phyloP scores from a whole-genome alignment of 2,797 vertebrate species.

The Nyctalus aviator region DNA sequence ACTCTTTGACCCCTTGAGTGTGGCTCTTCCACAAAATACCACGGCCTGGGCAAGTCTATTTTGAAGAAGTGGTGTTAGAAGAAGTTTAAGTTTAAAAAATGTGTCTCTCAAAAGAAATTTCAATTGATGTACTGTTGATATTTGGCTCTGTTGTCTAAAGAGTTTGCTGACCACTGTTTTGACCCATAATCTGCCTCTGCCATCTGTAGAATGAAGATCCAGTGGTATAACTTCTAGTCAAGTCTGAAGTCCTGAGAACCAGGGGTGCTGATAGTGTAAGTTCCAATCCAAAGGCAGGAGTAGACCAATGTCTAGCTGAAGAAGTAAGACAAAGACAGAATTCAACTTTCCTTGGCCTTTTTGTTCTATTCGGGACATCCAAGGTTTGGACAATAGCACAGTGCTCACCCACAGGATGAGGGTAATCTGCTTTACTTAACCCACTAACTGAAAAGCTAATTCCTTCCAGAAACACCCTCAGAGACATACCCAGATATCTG shows the following conservation, averaged over 20 bases:
- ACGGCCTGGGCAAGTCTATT: too few species aligned
- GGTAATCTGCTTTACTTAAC: neutral
- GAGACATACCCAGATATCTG: neutral
- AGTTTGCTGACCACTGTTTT: too few species aligned
- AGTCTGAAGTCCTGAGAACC: neutral
- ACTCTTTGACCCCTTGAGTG: too few species aligned
- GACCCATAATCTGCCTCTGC: neutral
- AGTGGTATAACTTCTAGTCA: too few species aligned
- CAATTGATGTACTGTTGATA: too few species aligned
- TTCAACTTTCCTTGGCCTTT: neutral
- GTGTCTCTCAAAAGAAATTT: too few species aligned
- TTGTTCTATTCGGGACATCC: neutral
- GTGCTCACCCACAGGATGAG: neutral
- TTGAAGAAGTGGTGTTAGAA: too few species aligned
- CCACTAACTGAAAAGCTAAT: neutral
- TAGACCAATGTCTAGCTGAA: neutral
- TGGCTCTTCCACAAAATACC: too few species aligned
- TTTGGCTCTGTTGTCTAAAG: too few species aligned
- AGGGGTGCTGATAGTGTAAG: neutral
- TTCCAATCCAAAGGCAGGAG: neutral
- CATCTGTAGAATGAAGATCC: neutral
- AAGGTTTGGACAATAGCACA: neutral
- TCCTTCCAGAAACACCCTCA: neutral
- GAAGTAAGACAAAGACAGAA: neutral
- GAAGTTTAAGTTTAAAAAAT: too few species aligned